Evolutionary conservation across 2,888 invertebrate genomes (phyloP), one percentile per base, ranked within the genome.

Genomic region (Kryphioiulus occultus): DNA sequence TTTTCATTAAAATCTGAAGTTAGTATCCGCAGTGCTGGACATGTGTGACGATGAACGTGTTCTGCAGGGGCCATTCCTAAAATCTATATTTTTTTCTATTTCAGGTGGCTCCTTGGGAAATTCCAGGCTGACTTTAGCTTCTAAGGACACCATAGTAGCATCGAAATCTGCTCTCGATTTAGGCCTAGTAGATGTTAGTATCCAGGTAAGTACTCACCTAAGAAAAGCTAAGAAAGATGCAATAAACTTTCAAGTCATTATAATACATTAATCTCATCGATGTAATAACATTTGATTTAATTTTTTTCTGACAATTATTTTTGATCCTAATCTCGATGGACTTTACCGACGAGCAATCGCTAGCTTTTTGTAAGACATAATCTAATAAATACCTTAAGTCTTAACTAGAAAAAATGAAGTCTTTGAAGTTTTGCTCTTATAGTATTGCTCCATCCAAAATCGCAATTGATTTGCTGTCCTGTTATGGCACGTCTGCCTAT

Each of bases 41-140:
- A n/a, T n/a, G n/a, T n/a, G n/a, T n/a, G n/a, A n/a, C n/a, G n/a
- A n/a, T n/a, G n/a, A n/a, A n/a, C n/a, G n/a, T n/a, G n/a, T n/a
- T n/a, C 9, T 39, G 9, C 9, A 7, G n/a, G 17, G 22, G 22
- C n/a, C 4, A 22, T 10, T 59, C 47, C 4, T 47, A 17, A 47
- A 47, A 2, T 15, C 4, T 85, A n/a, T n/a, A n/a, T 85, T 5
- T 39, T 12, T 19, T 85, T 44, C 15, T 22, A 9, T 86, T 86
- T 47, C 53, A 87, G 87, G 87, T 86, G 88, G 88, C 44, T 87
- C 88, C 86, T 86, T 88, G 87, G 88, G 86, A 35, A 88, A 87
- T 86, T 87, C 88, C 44, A 85, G 87, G 30, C 86, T 87, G 83
- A 84, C 88, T 86, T 53, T 86, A 42, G 47, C 32, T 44, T 88